Evolutionary conservation across 2,888 invertebrate species (phyloP).

Genomic region (Nomada ruficornis): DNA sequence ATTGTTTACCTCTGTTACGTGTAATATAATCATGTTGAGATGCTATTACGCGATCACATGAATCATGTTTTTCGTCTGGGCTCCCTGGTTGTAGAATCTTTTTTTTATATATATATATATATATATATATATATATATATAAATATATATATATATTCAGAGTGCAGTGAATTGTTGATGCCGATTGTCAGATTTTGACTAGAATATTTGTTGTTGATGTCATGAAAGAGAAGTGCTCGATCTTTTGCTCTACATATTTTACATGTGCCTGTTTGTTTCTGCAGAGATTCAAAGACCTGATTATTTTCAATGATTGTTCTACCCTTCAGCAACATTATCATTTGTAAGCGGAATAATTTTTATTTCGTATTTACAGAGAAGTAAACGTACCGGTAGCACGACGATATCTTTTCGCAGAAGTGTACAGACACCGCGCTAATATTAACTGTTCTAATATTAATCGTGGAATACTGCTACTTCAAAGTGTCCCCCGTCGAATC

Average conservation of each 20-base stretch:
- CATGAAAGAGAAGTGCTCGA: constrained; percentile 35
- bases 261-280: constrained; percentile 45
- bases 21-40: constrained; percentile 48
- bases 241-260: constrained; percentile 36
- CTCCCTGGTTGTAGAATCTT: constrained; percentile 54
- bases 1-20: constrained; percentile 50
- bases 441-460: constrained; percentile 36
- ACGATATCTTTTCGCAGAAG: constrained; percentile 27
- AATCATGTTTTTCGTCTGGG: constrained; percentile 50
- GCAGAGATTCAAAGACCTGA: constrained; percentile 1
- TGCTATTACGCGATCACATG: constrained; percentile 17
- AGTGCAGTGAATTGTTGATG: constrained; percentile 64
- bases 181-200: constrained; percentile 55
- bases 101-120: constrained; percentile 22
- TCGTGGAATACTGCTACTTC: constrained; percentile 52
- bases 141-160: constrained; percentile 30
- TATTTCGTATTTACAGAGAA: background rate
- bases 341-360: constrained; percentile 14
- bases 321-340: background rate
- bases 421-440: constrained; percentile 32
- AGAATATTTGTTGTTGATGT: constrained; percentile 54
- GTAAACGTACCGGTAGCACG: background rate
- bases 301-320: constrained; percentile 4
- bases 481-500: background rate
- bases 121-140: constrained; percentile 20